Evolutionary conservation across 2,113 vertebrate genomes (phyloP), one percentile per base, ranked within the genome.

Genomic region (Myxocyprinus asiaticus): DNA sequence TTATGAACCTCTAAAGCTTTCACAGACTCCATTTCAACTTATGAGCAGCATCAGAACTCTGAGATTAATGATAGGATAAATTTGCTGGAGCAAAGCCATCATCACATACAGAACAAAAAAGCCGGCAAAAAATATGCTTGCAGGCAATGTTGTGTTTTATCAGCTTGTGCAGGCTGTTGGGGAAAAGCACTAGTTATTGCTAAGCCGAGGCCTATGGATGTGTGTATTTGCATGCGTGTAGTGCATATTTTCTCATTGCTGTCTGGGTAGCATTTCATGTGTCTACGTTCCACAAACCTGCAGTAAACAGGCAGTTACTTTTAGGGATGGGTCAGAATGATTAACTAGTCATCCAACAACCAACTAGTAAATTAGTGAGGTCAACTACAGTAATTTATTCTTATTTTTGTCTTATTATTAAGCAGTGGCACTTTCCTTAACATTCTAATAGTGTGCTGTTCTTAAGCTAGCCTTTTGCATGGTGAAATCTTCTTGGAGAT

Each of bases 1-100:
- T 65, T 76, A 76, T 76, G 62, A 65, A 65, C 45, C 22, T 65
- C 62, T 44, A 64, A 76, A 53, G 59, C 73, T 65, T 55, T 55
- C 48, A 76, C 62, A 76, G 61, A 76, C 73, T 76, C 74, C 74
- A 76, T 65, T 66, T 76, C 53, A 65, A 65, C 74, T 53, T 76
- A 22, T 44, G 62, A 76, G 48, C 47, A 1, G 62, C 74, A 76
- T 76, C 74, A 76, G 44, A 76, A 76, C n/a, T 8, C 74, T 42
- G 42, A 55, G 48, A 76, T 66, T 76, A 65, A 65, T 64, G 50
- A 66, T 7, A 76, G 62, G 74, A 65, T 63, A 75, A 58, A 75
- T 64, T 76, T 64, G 4, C 62, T 76, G 74, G 62, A 44, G 62
- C 48, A 66, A 43, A 66, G 62, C 62, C 61, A 65, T 66, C 74